Evolutionary conservation across 2,797 vertebrate species (phyloP).

Genomic region (Australoheros facetus): DNA sequence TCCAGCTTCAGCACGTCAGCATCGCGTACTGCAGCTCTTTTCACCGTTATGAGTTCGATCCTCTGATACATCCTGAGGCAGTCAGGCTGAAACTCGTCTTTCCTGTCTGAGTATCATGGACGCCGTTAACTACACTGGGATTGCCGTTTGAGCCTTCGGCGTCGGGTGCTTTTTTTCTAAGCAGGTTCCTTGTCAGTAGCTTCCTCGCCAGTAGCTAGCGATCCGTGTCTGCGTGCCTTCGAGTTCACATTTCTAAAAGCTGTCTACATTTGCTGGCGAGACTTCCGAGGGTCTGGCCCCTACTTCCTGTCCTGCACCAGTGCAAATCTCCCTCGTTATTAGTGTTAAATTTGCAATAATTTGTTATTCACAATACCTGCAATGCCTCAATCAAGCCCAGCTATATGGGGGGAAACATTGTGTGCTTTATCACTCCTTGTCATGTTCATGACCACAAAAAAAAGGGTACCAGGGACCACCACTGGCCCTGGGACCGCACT

Average conservation of each 20-base stretch:
- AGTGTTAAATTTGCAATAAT: not conserved
- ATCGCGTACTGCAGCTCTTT: not conserved
- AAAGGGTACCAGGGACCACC: not conserved
- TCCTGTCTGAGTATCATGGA: not conserved
- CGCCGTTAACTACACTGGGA: not conserved
- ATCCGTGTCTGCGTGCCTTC: not conserved
- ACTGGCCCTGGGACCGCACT: not conserved
- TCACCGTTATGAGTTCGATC: not conserved
- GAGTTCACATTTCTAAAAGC: not conserved
- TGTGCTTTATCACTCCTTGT: not conserved
- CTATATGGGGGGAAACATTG: not conserved
- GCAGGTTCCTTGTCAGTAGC: not conserved
- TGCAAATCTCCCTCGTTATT: not conserved
- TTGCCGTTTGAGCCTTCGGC: not conserved
- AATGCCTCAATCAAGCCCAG: not conserved
- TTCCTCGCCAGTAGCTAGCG: not conserved
- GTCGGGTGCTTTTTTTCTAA: not conserved
- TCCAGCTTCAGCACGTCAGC: not conserved
- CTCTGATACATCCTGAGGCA: not conserved
- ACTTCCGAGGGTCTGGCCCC: not conserved
- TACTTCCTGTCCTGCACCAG: not conserved
- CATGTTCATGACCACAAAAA: not conserved
- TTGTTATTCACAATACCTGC: not conserved
- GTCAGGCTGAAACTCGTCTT: accelerated
- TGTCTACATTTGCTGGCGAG: not conserved